These are phyloP conservation scores for Aramus guarauna DNA, from an alignment of 2,113 vertebrate genomes.

Conservation along the genomic window DNA sequence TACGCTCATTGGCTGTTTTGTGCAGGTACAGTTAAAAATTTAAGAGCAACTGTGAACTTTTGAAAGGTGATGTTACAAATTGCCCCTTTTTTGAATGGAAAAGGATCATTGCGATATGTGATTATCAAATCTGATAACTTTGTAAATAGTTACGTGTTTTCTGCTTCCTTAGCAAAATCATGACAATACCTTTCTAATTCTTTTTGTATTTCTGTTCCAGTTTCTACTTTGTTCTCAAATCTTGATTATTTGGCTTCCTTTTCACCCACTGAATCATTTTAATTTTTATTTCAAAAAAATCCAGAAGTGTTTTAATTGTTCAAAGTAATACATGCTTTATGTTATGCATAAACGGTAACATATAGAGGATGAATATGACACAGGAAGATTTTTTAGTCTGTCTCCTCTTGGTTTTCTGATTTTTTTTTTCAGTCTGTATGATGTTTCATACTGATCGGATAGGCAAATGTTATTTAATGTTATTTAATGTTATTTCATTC, in stretches of 20 bases:
- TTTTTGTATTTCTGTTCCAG: neutral
- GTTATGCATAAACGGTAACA: neutral
- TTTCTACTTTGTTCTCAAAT: neutral
- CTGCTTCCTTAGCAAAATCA: neutral
- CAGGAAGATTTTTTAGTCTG: neutral
- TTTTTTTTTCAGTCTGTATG: neutral
- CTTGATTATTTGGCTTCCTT: neutral
- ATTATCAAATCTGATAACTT: neutral
- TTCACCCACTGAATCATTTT: neutral
- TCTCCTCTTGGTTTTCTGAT: neutral
- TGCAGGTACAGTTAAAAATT: neutral
- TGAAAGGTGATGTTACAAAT: neutral
- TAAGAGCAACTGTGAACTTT: neutral
- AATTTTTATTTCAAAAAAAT: neutral
- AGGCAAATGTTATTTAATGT: neutral
- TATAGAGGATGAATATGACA: neutral
- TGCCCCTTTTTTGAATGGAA: neutral
- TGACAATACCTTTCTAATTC: neutral
- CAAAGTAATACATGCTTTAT: neutral
- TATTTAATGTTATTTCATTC: neutral
- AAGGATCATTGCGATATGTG: neutral
- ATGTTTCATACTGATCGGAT: neutral
- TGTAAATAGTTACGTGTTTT: neutral
- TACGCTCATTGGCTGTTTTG: neutral
- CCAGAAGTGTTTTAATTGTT: neutral